These are phyloP conservation scores for Orthonevra nobilis DNA, from an alignment of 2,888 invertebrate genomes.

Conservation along the genomic window DNA sequence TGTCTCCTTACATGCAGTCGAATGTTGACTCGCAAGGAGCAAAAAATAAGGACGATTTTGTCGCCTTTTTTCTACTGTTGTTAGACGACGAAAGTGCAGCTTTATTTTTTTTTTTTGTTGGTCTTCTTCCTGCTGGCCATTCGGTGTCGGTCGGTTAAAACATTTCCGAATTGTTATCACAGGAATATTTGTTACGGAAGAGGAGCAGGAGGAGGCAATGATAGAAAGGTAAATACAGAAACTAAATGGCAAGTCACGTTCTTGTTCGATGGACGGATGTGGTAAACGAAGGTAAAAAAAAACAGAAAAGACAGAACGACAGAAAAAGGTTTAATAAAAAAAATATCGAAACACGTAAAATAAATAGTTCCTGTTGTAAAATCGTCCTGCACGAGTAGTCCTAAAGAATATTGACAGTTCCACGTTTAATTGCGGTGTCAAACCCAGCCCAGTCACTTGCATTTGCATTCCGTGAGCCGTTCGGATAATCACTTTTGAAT, in stretches of 20 bases:
- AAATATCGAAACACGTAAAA: constrained; percentile 2
- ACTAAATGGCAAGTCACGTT: constrained; percentile 63
- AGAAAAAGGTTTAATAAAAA: background rate
- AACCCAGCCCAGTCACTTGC: too few species aligned
- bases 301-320: background rate
- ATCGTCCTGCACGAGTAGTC: constrained; percentile 11
- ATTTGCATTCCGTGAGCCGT: too few species aligned
- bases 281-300: constrained; percentile 21
- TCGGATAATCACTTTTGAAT: constrained; percentile 1
- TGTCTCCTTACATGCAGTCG: constrained; percentile 56
- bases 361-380: constrained; percentile 29
- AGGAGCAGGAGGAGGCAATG: background rate
- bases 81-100: constrained; percentile 9
- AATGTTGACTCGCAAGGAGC: constrained; percentile 4
- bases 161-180: constrained; percentile 58
- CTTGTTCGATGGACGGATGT: constrained; percentile 36
- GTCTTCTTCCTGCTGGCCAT: background rate
- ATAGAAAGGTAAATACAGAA: constrained; percentile 58
- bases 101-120: background rate
- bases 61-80: constrained; percentile 22
- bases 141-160: constrained; percentile 33
- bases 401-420: constrained; percentile 47
- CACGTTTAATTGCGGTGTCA: constrained; percentile 33
- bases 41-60: constrained; percentile 51
- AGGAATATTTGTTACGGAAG: constrained; percentile 44